Conservation (phyloP, 2,888 invertebrate species). For the Drosophila mimica region DNA sequence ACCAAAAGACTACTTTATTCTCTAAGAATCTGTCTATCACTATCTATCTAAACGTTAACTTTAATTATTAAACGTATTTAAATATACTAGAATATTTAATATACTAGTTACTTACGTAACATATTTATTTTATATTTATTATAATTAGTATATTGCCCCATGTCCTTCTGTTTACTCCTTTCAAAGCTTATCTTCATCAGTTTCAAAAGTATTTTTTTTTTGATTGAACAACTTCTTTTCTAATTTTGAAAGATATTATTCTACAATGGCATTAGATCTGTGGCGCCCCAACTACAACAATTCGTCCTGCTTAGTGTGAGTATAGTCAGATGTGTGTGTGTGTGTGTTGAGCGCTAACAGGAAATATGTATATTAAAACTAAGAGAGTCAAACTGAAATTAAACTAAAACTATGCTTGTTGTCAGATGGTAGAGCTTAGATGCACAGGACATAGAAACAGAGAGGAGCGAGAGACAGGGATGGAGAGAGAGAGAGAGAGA, state of each 20-base stretch:
- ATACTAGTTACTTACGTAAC: too few relatives aligned
- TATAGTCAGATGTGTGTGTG: not conserved
- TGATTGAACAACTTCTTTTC: not conserved
- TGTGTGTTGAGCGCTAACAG: not conserved
- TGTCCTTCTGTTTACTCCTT: not conserved
- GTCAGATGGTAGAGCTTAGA: conserved; percentile 1
- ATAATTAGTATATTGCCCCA: not conserved
- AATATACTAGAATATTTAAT: too few relatives aligned
- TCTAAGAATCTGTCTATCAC: not conserved
- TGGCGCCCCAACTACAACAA: not conserved
- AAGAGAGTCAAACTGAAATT: not conserved
- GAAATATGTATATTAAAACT: not conserved
- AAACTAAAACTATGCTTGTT: not conserved
- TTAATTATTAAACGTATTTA: not conserved
- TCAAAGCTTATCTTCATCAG: too few relatives aligned
- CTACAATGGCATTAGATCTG: not conserved
- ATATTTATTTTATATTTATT: not conserved
- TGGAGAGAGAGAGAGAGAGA: not conserved
- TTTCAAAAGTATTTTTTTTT: not conserved
- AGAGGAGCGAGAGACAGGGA: not conserved
- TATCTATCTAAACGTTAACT: too few relatives aligned
- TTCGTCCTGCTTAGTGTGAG: not conserved
- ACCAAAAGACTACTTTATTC: not conserved
- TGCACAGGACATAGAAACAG: conserved; percentile 1
- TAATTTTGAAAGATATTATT: not conserved